phyloP scores from a whole-genome alignment of 2,113 vertebrate genomes.

The Stegostoma tigrinum region DNA sequence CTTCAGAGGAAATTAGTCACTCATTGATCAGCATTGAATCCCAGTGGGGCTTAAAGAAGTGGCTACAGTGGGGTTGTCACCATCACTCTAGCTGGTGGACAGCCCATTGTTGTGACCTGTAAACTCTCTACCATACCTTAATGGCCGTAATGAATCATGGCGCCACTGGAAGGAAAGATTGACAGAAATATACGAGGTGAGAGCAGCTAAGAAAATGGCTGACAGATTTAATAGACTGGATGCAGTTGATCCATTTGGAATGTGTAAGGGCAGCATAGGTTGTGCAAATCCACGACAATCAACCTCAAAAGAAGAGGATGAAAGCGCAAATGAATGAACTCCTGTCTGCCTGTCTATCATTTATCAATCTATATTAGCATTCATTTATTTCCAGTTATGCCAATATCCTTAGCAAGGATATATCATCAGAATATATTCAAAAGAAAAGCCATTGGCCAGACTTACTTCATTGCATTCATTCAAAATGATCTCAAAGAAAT shows the following conservation, averaged over 20 bases:
- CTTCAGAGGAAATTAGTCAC: too few species aligned
- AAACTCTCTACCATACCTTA: background rate
- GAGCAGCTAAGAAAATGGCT: background rate
- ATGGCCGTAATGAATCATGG: background rate
- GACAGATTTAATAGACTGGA: background rate
- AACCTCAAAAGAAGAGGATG: background rate
- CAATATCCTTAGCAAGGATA: background rate
- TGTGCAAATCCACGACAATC: background rate
- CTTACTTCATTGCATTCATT: background rate
- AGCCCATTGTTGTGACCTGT: background rate
- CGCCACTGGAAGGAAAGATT: background rate
- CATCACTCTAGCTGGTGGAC: background rate
- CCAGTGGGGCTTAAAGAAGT: background rate
- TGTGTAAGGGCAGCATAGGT: background rate
- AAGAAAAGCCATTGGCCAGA: background rate
- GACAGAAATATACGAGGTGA: background rate
- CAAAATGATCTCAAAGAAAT: background rate
- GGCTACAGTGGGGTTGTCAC: background rate
- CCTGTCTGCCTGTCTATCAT: too few species aligned
- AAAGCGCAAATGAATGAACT: background rate
- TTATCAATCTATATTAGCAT: background rate
- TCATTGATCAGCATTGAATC: too few species aligned
- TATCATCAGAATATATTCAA: background rate
- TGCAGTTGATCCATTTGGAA: background rate
- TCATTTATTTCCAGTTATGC: background rate